Conservation (phyloP, 2,797 vertebrate species). For the Lophius americanus region DNA sequence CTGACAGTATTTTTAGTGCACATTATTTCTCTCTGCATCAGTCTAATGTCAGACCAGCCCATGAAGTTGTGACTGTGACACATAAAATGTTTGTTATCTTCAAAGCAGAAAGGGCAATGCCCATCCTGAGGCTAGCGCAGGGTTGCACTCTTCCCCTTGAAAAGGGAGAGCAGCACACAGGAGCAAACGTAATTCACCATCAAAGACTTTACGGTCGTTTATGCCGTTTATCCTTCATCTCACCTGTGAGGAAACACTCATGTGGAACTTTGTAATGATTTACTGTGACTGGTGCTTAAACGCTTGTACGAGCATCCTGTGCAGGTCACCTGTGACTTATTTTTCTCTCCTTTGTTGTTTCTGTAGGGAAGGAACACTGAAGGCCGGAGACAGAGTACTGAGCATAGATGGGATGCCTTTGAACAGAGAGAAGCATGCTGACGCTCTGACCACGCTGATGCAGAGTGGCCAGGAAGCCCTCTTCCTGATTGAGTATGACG, state of each 20-base stretch:
- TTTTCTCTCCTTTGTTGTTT: constrained; percentile 21
- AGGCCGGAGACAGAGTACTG: constrained; percentile 91
- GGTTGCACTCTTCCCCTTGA: constrained; percentile 49
- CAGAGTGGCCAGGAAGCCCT: constrained; percentile 93
- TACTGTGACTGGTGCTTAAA: constrained; percentile 50
- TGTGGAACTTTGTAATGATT: constrained; percentile 64
- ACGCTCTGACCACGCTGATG: constrained; percentile 89
- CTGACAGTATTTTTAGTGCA: not conserved
- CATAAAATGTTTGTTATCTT: constrained; percentile 54
- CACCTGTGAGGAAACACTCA: constrained; percentile 66
- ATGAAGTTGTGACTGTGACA: constrained; percentile 48
- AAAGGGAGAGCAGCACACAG: constrained; percentile 32
- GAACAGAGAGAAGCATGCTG: constrained; percentile 89
- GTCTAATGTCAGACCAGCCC: constrained; percentile 10
- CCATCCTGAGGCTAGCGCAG: constrained; percentile 62
- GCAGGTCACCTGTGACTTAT: constrained; percentile 2
- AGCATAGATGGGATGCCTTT: constrained; percentile 93
- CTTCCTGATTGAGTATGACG: constrained; percentile 97
- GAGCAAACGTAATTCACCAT: constrained; percentile 59
- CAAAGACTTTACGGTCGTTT: constrained; percentile 54
- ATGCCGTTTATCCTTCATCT: constrained; percentile 64
- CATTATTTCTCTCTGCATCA: constrained; percentile 9
- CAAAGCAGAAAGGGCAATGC: constrained; percentile 63
- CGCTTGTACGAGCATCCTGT: constrained; percentile 37
- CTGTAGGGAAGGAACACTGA: constrained; percentile 92